These are phyloP conservation scores for Montipora sp. DNA, from an alignment of 64 coral and sea anemone genomes.

Conservation along the genomic window DNA sequence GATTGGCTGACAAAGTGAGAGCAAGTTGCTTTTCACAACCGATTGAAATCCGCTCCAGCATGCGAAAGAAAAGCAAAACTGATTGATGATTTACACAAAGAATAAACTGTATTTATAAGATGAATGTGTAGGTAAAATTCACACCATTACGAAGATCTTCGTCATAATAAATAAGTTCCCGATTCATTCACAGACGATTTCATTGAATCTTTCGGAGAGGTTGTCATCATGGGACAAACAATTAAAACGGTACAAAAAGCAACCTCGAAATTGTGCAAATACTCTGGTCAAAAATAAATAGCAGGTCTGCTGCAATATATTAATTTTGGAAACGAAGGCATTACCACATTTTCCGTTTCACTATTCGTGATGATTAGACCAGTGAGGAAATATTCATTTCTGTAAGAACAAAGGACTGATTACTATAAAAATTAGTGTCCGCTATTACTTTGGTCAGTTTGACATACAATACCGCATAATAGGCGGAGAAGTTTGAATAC, in stretches of 20 bases:
- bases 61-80: neutral
- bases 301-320: constrained; percentile 53
- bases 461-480: constrained; percentile 25
- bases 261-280: constrained; percentile 19
- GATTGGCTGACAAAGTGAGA: too few species aligned
- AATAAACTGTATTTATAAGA: constrained; percentile 42
- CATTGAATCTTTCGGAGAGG: constrained; percentile 7
- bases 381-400: constrained; percentile 17
- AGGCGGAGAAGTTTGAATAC: constrained; percentile 40
- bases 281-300: constrained; percentile 57
- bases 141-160: neutral
- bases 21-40: neutral
- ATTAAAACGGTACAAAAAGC: constrained; percentile 56
- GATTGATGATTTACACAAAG: neutral
- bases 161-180: constrained; percentile 40
- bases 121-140: neutral
- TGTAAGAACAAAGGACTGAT: constrained; percentile 47
- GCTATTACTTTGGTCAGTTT: constrained; percentile 9
- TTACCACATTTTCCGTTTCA: constrained; percentile 37
- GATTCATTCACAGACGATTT: neutral
- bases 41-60: neutral
- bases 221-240: neutral
- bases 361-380: constrained; percentile 7
- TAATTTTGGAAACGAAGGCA: constrained; percentile 33
- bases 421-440: constrained; percentile 53